These are phyloP conservation scores for Zaprionus camerounensis DNA, from an alignment of 1,140 invertebrate genomes.

Conservation along the genomic window DNA sequence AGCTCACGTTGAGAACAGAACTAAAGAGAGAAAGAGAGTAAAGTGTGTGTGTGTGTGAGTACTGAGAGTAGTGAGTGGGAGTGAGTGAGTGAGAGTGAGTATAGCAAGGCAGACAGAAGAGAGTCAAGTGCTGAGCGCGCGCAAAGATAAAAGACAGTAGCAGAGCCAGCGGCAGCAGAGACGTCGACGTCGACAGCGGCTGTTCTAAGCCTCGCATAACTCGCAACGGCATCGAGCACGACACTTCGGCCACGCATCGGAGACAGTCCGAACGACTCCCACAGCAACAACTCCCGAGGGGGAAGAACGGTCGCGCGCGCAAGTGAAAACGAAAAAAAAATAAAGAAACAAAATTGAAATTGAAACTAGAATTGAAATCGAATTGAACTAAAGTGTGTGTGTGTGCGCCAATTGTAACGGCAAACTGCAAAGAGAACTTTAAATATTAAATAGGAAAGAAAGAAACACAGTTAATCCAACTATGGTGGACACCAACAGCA, in stretches of 20 bases:
- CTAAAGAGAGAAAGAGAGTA: constrained; percentile 31
- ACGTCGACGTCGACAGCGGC: constrained; percentile 40
- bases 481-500: constrained; percentile 66
- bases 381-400: constrained; percentile 1
- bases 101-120: constrained; percentile 16
- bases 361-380: constrained; percentile 36
- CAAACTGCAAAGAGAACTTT: neutral
- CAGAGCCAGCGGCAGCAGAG: constrained; percentile 14
- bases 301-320: constrained; percentile 19
- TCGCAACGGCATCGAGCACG: constrained; percentile 33
- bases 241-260: constrained; percentile 52
- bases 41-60: neutral
- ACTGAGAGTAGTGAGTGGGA: constrained; percentile 7
- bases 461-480: constrained; percentile 27
- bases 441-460: constrained; percentile 1
- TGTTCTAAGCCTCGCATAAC: constrained; percentile 44
- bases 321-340: constrained; percentile 53
- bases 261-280: constrained; percentile 35
- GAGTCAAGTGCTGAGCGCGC: constrained; percentile 40
- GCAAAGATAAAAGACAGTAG: constrained; percentile 49
- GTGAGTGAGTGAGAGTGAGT: constrained; percentile 8
- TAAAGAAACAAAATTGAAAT: constrained; percentile 35
- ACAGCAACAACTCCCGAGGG: constrained; percentile 5
- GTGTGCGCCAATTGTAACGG: constrained; percentile 16
- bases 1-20: constrained; percentile 26